Percentiles rank a stretch among this genome's conserved stretches.
phyloP scores from a whole-genome alignment of 2,113 vertebrate species.

The Passerina amoena region DNA sequence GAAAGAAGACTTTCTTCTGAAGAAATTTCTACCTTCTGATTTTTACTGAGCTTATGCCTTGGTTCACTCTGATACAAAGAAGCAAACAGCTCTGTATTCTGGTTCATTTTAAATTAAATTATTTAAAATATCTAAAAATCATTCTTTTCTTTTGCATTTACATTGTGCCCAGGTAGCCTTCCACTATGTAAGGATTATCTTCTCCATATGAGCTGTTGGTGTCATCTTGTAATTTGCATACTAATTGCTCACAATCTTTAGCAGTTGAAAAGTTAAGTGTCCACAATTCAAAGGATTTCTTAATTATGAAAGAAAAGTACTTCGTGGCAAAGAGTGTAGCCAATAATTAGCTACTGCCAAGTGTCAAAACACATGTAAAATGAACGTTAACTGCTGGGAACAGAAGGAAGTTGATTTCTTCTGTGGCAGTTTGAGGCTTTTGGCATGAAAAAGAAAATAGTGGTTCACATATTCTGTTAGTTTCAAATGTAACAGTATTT shows the following conservation, averaged over 20 bases:
- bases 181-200: background rate
- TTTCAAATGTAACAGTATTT: background rate
- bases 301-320: slow-evolving; percentile 2
- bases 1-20: background rate
- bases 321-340: background rate
- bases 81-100: background rate
- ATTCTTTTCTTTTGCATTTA: background rate
- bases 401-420: slow-evolving; percentile 1
- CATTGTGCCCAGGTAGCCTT: background rate
- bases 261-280: background rate
- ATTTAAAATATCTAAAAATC: background rate
- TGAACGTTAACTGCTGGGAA: background rate
- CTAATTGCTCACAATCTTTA: background rate
- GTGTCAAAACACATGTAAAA: background rate
- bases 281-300: slow-evolving; percentile 9
- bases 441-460: background rate
- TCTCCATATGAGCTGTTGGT: background rate
- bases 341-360: slow-evolving; percentile 24
- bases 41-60: background rate
- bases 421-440: background rate
- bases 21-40: background rate
- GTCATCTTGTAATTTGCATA: slow-evolving; percentile 28
- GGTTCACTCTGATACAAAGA: background rate
- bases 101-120: background rate
- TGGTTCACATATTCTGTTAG: background rate